Evolutionary conservation across 2,888 invertebrate species (phyloP), one percentile per base, ranked within the genome.

Genomic region (Torymus auratus): DNA sequence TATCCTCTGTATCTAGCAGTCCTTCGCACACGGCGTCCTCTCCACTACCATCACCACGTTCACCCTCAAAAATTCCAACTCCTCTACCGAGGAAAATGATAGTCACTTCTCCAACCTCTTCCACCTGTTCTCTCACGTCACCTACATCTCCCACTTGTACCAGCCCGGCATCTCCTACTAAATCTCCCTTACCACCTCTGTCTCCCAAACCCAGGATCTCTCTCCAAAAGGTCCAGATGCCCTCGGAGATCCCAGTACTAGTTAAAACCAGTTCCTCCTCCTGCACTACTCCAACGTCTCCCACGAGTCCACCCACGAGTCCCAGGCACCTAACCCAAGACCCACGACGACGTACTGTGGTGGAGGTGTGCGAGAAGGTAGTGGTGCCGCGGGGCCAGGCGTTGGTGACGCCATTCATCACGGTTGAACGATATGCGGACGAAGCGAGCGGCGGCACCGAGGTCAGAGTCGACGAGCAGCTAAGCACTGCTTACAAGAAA

Each of bases 281-380:
- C 41, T 41, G 41, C 41, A 41, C 41, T 7, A 41, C 7, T 41
- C 41, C 41, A 41, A 7, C 41, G 61, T 82, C 56, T 77, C 75
- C 74, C 75, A 60, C 79, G 86, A 76, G 64, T 60, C 83, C 58
- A 61, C 82, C 82, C 12, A 85, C 83, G 62, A 83, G 84, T 80
- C 82, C 84, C 3, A 72, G 60, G n/a, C 69, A 56, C 67, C 83
- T 81, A 11, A 58, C 61, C 0, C 78, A 82, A 55, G 72, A 69
- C 4, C 20, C 68, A 13, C 64, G 74, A 13, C 71, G 76, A 14
- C 79, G 65, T 20, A 65, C 69, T 11, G 77, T 90, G 82, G 87
- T 89, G 84, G 91, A 91, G 82, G 85, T 89, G 80, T 89, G 88
- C 86, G 90, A 91, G 84, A 89, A 88, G 86, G 87, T 89, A 82